Conservation (phyloP, 2,113 vertebrate species). For the Salminus brasiliensis region DNA sequence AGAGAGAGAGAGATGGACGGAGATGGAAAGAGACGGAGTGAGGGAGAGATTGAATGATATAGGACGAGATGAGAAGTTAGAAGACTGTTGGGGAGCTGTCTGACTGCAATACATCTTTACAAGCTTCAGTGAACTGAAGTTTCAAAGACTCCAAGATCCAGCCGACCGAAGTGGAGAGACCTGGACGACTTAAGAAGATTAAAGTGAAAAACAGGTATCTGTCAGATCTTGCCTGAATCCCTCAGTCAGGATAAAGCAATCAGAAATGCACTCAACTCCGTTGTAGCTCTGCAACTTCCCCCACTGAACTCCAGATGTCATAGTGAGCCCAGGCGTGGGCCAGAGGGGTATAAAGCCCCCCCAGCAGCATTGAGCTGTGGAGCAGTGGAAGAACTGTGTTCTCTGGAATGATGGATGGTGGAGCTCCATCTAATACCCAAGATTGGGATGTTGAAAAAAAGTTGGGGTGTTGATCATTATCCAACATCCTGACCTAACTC, state of each 20-base stretch:
- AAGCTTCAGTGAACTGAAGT: not conserved
- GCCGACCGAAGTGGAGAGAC: not conserved
- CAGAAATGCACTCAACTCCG: too few species aligned
- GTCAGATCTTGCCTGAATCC: not conserved
- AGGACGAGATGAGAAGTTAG: not conserved
- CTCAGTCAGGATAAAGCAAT: not conserved
- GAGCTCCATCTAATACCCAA: too few species aligned
- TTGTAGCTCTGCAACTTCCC: not conserved
- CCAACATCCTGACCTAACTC: too few species aligned
- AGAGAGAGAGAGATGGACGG: conserved; percentile 18
- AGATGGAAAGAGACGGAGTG: conserved; percentile 6
- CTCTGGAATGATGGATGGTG: too few species aligned
- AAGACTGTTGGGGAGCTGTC: not conserved
- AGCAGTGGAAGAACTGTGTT: too few species aligned
- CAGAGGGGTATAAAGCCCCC: too few species aligned
- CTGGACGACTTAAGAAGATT: not conserved
- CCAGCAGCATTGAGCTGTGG: too few species aligned
- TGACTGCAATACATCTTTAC: not conserved
- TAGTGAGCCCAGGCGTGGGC: too few species aligned
- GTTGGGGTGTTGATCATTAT: too few species aligned
- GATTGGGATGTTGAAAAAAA: too few species aligned
- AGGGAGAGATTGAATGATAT: conserved; percentile 11
- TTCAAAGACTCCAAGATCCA: not conserved
- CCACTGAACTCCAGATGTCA: too few species aligned
- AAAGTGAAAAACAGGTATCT: not conserved